Percentiles rank a stretch among this genome's conserved stretches.
Evolutionary conservation across 1,140 invertebrate genomes (phyloP).

Genomic region (Nasonia vitripennis): DNA sequence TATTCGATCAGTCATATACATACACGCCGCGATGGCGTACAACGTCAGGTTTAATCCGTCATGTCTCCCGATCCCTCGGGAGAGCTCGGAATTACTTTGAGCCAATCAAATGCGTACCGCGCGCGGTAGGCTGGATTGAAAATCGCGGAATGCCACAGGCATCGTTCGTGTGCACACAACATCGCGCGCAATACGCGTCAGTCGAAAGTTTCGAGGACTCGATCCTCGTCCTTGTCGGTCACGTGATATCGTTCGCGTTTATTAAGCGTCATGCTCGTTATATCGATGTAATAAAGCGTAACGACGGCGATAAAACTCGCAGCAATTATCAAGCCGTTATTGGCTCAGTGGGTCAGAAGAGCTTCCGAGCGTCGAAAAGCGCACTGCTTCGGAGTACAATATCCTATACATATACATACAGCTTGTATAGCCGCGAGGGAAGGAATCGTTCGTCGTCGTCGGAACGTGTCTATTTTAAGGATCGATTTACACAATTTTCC

Average conservation of each 20-base stretch:
- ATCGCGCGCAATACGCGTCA: too few relatives aligned
- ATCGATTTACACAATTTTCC: conserved; percentile 30
- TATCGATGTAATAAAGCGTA: neutral
- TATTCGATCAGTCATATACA: too few relatives aligned
- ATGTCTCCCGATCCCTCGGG: neutral
- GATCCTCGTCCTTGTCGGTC: neutral
- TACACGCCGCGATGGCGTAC: neutral
- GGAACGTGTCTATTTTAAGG: conserved; percentile 23
- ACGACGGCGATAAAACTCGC: too few relatives aligned
- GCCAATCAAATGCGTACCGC: neutral
- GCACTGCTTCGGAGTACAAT: neutral
- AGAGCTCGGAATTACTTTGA: neutral
- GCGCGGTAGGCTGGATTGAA: neutral
- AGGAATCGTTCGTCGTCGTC: neutral
- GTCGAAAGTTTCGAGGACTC: neutral
- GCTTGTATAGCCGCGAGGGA: too few relatives aligned
- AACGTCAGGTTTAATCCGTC: neutral
- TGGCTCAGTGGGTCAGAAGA: too few relatives aligned
- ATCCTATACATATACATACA: too few relatives aligned
- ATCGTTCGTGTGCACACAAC: neutral
- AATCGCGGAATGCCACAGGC: neutral
- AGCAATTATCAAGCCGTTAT: too few relatives aligned
- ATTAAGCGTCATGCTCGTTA: neutral
- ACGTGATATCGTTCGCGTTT: too few relatives aligned
- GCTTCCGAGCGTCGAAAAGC: neutral